Base-by-base conservation (phyloP, 2,113 vertebrate genomes). In the Nettapus auritus region DNA sequence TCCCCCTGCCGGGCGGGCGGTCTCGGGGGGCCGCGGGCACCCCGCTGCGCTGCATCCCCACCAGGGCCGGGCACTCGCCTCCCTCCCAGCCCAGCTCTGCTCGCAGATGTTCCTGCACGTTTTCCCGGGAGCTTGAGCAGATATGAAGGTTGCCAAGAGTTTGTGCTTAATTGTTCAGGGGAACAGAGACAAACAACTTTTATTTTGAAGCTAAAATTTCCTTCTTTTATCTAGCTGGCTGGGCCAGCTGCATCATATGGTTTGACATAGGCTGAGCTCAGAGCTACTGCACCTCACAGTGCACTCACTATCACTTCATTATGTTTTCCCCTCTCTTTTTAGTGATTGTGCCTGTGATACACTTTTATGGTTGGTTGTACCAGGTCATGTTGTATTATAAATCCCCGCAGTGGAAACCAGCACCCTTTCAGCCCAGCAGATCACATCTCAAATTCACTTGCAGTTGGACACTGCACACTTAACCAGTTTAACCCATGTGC, bases 141-240 rank as follows among this genome's bases (percentile, higher is more conserved):
- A 93, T 82, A 29, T 2, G 40, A 73, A 82, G 67, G 46, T 91
- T 97, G 93, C 93, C 80, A 95, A 92, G 90, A 88, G 63, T 93
- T 92, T 91, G 29, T 93, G 67, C 68, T 89, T 95, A 78, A 93
- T 95, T 85, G 86, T 96, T 57, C 73, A 82, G 82, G 64, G 71
- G 90, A 94, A 89, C 40, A 71, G 86, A 83, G 93, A 67, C 93
- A 87, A 94, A 88, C 82, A 70, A 56, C 91, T 96, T 80, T 90
- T 95, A 92, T 96, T 96, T 96, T 94, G 91, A 92, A 95, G 76
- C 80, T 93, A 34, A 74, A 94, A 48, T 78, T n/a, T 67, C 64
- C 55, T 76, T 69, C 38, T 83, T 89, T 84, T 71, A 60, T 90
- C 85, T 67, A 78, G 82, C 90, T 52, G 86, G 59, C 91, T 81